Evolutionary conservation across 2,888 invertebrate genomes (phyloP).

Genomic region (Tenthredo livida): DNA sequence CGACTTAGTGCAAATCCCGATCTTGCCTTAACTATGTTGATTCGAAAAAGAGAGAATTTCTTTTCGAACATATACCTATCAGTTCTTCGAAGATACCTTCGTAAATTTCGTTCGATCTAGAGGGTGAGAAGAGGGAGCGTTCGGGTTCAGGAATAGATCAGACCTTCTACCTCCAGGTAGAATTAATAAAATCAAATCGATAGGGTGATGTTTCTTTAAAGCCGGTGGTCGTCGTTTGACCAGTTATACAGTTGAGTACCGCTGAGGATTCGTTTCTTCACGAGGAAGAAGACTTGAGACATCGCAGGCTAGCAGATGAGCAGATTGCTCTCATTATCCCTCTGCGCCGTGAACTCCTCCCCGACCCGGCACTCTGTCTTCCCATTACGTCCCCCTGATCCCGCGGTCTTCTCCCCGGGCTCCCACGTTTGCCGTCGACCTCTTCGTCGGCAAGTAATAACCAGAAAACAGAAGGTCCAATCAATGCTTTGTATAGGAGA

Average conservation of each 20-base stretch:
- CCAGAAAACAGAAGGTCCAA: constrained; percentile 64
- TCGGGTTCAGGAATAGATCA: not conserved
- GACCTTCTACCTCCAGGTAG: not conserved
- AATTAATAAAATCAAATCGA: constrained; percentile 15
- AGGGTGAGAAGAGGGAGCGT: not conserved
- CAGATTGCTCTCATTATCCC: constrained; percentile 71
- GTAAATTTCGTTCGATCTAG: not conserved
- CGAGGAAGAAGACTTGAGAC: constrained; percentile 64
- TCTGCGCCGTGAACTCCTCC: constrained; percentile 66
- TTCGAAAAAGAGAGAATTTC: not conserved
- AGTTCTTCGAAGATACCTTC: not conserved
- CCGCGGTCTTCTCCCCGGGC: constrained; percentile 56
- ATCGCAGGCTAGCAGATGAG: constrained; percentile 67
- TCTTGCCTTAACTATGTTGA: not conserved
- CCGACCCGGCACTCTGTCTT: constrained; percentile 64
- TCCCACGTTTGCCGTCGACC: constrained; percentile 59
- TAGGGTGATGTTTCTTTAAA: not conserved
- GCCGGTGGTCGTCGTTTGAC: constrained; percentile 9
- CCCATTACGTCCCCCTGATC: constrained; percentile 61
- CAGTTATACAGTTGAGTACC: constrained; percentile 55
- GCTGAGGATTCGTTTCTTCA: constrained; percentile 56
- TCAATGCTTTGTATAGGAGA: constrained; percentile 55
- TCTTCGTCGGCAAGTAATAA: constrained; percentile 62
- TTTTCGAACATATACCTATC: too few relatives aligned
- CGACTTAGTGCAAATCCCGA: not conserved